Base-by-base conservation (phyloP, 2,888 invertebrate genomes). In the Pandemis cinnamomeana region DNA sequence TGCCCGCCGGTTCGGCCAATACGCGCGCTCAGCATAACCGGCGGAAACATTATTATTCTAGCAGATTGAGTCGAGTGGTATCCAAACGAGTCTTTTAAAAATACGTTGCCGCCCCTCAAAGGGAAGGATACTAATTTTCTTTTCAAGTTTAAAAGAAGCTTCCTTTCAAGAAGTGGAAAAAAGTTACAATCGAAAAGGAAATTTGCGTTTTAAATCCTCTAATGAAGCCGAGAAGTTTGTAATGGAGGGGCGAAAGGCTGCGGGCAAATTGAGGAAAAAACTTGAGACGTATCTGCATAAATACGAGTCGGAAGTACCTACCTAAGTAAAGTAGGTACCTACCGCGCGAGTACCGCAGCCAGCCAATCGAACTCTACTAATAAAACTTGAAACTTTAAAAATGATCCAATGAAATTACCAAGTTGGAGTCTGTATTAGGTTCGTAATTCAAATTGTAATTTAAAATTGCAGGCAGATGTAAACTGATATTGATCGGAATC, bases 161-260 rank as follows among this genome's bases (percentile, higher is more conserved):
- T 92, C 89, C 90, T 92, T 92, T 91, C 91, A 90, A 92, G 91
- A 88, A 90, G 90, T 92, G 88, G 91, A 93, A 93, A 93, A 93
- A 94, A 94, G 93, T 93, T 94, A 93, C 93, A 93, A 93, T 92
- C 93, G 92, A 91, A 93, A 91, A 90, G 92, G 92, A 92, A 94
- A 94, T 94, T 94, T 94, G 94, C 93, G 93, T 93, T 94, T 94
- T 94, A 94, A 94, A 93, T 93, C 92, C 90, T 93, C 94, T 94
- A 94, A 94, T 93, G 93, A 93, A 93, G 91, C 93, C 89, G 91
- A 91, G 94, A 93, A 94, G 87, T 93, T 94, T 89, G 87, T 90
- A 92, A 93, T 93, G 93, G 92, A 91, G 92, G 92, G 92, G 91
- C 87, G 91, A 91, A 91, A 92, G 91, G 91, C 92, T 92, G 90